Evolutionary conservation across 1,140 invertebrate species (phyloP), one percentile per base, ranked within the genome.

Genomic region (Anoplophora glabripennis): DNA sequence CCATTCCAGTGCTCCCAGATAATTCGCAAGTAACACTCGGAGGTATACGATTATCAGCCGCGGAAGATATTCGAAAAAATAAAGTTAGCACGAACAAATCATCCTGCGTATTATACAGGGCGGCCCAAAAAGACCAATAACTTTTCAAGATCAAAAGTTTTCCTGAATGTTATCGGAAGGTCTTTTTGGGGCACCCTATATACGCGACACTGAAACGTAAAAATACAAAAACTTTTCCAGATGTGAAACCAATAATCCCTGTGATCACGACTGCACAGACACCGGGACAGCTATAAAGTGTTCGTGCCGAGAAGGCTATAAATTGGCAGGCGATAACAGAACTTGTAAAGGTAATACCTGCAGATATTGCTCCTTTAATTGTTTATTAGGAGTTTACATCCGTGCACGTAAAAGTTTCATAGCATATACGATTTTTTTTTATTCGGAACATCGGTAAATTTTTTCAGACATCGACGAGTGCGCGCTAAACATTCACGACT

Each of bases 391-490:
- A 28, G 21, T 28, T 28, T 28, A 28, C 21, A 5, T n/a, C n/a
- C n/a, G n/a, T n/a, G 21, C 21, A 28, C 21, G 5, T 28, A 28
- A 28, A 2, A 28, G 8, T 40, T 2, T 40, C 14, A 8, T 40
- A 4, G 8, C 14, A 14, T 8, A 40, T 8, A n/a, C 38, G 2
- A 37, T 37, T 37, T 8, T 37, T 8, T n/a, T 37, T 37, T 7
- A 8, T 37, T 37, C 36, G 36, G 12, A 12, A 41, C 7, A 21
- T 55, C 4, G 12, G 11, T 7, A 10, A 17, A 11, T 3, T 14
- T 60, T 54, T 58, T n/a, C 51, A 72, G 74, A 74, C 68, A 74
- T 75, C 38, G 81, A 93, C 70, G 91, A 94, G 75, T 94, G 92
- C 66, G 75, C 77, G 1, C 77, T 82, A 34, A 78, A 77, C 0